phyloP scores from a whole-genome alignment of 2,797 vertebrate species.

The Acanthurus leucopareius region DNA sequence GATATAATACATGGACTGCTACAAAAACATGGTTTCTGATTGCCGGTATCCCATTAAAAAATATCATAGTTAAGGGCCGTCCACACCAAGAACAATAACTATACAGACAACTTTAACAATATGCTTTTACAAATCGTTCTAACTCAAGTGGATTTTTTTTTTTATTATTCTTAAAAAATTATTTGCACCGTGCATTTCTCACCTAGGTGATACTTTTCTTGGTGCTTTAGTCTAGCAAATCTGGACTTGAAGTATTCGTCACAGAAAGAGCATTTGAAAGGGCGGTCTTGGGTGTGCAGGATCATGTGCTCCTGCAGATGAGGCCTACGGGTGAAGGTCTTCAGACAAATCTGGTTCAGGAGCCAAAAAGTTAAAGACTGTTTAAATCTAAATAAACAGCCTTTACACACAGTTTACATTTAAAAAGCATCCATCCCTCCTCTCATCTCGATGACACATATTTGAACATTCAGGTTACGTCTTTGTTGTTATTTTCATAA shows the following conservation, averaged over 20 bases:
- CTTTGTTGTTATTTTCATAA: too few species aligned
- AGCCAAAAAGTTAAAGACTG: neutral
- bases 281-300: constrained; percentile 96
- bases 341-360: constrained; percentile 92
- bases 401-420: neutral
- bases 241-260: constrained; percentile 97
- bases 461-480: neutral
- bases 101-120: too few species aligned
- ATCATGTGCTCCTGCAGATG: constrained; percentile 99
- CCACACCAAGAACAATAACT: too few species aligned
- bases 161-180: too few species aligned
- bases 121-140: too few species aligned
- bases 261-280: constrained; percentile 97
- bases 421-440: neutral
- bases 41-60: neutral
- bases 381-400: neutral
- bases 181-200: constrained; percentile 29
- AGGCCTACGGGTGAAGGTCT: constrained; percentile 95
- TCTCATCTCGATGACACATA: neutral
- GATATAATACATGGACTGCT: neutral
- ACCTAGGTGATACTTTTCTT: constrained; percentile 98
- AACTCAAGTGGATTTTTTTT: too few species aligned
- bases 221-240: constrained; percentile 96
- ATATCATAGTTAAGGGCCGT: neutral
- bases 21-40: neutral